Percentiles rank a stretch among this genome's conserved stretches.
Conservation (phyloP, 2,113 vertebrate species). For the Nymphicus hollandicus region DNA sequence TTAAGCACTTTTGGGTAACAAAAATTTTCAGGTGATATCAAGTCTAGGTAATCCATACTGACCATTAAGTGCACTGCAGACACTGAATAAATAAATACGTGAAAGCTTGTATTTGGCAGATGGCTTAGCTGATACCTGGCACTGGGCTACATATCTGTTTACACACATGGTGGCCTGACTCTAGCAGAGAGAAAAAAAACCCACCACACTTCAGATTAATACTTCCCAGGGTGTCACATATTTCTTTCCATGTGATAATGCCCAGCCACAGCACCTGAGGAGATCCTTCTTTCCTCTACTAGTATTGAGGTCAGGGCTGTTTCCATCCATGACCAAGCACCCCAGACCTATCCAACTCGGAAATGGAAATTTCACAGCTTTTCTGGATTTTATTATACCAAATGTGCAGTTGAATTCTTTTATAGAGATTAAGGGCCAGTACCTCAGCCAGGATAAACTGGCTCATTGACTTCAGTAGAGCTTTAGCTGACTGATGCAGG, state of each 20-base stretch:
- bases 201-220: background rate
- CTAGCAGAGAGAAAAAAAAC: background rate
- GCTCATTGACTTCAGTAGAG: constrained; percentile 1
- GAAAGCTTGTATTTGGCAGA: background rate
- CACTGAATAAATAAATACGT: background rate
- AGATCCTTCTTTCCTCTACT: background rate
- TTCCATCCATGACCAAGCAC: background rate
- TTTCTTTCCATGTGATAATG: background rate
- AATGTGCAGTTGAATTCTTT: background rate
- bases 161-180: background rate
- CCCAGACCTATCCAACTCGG: background rate
- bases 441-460: background rate
- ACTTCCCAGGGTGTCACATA: background rate
- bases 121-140: background rate
- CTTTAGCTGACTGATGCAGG: background rate
- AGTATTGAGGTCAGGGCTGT: background rate
- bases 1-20: background rate
- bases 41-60: background rate
- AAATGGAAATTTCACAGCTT: constrained; percentile 22
- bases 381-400: constrained; percentile 3
- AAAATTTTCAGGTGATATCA: background rate
- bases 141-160: background rate
- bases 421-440: background rate
- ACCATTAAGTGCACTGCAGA: background rate
- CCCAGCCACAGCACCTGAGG: background rate